Evolutionary conservation across 1,140 invertebrate genomes (phyloP).

Genomic region (Zaprionus vittiger): DNA sequence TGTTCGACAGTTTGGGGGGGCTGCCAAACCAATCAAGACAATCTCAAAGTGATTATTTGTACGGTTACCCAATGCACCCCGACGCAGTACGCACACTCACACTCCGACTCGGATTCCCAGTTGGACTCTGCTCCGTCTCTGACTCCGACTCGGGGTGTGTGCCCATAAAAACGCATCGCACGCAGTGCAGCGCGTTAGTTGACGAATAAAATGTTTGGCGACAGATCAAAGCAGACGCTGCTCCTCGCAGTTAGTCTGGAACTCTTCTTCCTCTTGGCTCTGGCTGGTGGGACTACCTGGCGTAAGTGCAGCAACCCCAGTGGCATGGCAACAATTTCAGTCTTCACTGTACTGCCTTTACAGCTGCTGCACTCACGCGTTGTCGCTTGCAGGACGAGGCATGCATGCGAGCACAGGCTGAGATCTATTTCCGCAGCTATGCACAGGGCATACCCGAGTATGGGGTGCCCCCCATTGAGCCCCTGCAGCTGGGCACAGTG

Average conservation of each 20-base stretch:
- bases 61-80: conserved; percentile 1
- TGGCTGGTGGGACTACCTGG: not conserved
- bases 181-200: conserved; percentile 23
- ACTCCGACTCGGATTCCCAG: not conserved
- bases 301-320: not conserved
- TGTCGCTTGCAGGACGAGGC: conserved; percentile 54
- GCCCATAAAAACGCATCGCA: conserved; percentile 38
- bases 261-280: not conserved
- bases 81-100: not conserved
- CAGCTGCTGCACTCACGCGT: conserved; percentile 48
- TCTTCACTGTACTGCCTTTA: not conserved
- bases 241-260: not conserved
- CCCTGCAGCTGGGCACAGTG: conserved; percentile 40
- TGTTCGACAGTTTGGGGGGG: not conserved
- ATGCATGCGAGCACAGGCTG: conserved; percentile 42
- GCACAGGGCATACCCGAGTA: conserved; percentile 39
- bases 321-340: not conserved
- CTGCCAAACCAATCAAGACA: not conserved
- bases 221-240: not conserved
- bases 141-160: not conserved
- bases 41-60: not conserved
- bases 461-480: conserved; percentile 35
- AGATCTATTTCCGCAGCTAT: conserved; percentile 41
- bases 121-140: not conserved
- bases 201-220: conserved; percentile 15